Conservation (phyloP, 2,797 vertebrate species). For the Anguilla obscura region DNA sequence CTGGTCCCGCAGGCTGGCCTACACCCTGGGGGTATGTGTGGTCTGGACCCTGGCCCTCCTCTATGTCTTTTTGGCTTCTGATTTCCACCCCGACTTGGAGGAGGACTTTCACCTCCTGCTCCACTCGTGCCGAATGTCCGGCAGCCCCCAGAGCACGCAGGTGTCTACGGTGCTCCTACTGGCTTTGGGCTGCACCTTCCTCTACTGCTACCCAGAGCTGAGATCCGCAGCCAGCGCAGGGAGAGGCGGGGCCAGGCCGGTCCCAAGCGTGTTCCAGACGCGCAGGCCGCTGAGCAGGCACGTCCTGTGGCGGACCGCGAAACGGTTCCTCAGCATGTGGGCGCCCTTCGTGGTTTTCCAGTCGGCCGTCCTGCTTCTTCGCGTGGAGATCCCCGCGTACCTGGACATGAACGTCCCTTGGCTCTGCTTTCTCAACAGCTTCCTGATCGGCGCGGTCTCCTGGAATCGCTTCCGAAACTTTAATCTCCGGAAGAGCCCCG, state of each 20-base stretch:
- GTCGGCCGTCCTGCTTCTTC: slow-evolving; percentile 57
- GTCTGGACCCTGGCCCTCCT: slow-evolving; percentile 67
- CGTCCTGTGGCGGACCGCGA: slow-evolving; percentile 61
- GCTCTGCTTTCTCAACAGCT: slow-evolving; percentile 85
- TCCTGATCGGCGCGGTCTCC: slow-evolving; percentile 70
- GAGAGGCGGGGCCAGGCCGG: slow-evolving; percentile 36
- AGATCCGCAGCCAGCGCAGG: slow-evolving; percentile 52
- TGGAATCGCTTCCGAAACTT: slow-evolving; percentile 65
- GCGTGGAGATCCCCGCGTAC: slow-evolving; percentile 74
- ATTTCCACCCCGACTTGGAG: slow-evolving; percentile 50
- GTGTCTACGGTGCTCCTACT: slow-evolving; percentile 54
- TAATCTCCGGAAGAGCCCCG: slow-evolving; percentile 35
- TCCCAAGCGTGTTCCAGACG: slow-evolving; percentile 34
- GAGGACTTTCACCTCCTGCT: slow-evolving; percentile 42
- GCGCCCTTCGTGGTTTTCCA: slow-evolving; percentile 73
- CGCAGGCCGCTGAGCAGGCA: slow-evolving; percentile 44
- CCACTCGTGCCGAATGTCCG: slow-evolving; percentile 64
- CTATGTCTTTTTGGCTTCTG: slow-evolving; percentile 64
- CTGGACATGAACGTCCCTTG: slow-evolving; percentile 82
- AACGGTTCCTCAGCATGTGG: slow-evolving; percentile 80
- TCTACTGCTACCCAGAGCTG: slow-evolving; percentile 58
- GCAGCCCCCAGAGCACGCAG: slow-evolving; percentile 66
- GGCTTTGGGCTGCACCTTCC: slow-evolving; percentile 43
- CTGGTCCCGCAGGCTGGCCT: slow-evolving; percentile 51
- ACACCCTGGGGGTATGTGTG: slow-evolving; percentile 47